Evolutionary conservation across 1,140 invertebrate species (phyloP).

Genomic region (Brachionus manjavacas): DNA sequence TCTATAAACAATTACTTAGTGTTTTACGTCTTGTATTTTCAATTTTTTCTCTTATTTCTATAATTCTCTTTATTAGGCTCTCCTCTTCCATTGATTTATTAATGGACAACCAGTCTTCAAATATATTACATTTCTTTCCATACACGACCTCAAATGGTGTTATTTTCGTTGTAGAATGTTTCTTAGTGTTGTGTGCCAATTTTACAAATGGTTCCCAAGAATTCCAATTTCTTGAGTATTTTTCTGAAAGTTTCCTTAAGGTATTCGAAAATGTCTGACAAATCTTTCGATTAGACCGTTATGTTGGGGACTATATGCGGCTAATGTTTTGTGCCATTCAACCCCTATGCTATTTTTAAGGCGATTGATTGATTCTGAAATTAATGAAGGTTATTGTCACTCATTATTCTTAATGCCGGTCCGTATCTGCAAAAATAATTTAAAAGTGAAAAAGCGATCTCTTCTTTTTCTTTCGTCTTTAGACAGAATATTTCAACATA

Average conservation of each 20-base stretch:
- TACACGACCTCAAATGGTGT: slow-evolving; percentile 7
- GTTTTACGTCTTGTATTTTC: neutral
- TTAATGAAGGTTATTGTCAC: neutral
- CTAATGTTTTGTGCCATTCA: neutral
- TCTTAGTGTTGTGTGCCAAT: neutral
- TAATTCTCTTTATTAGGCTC: neutral
- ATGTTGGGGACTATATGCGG: neutral
- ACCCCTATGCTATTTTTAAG: slow-evolving; percentile 43
- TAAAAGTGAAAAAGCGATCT: neutral
- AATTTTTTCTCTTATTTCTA: slow-evolving; percentile 4
- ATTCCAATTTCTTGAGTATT: neutral
- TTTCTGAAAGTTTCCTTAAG: neutral
- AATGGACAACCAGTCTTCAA: slow-evolving; percentile 26
- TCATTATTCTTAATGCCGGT: neutral
- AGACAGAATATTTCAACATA: neutral
- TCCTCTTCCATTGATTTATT: neutral
- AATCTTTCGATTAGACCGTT: neutral
- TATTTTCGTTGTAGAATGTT: neutral
- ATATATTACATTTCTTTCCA: slow-evolving; percentile 10
- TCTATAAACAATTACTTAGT: neutral
- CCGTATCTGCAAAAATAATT: slow-evolving; percentile 3
- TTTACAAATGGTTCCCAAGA: neutral
- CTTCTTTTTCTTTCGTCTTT: neutral
- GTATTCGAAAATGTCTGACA: neutral
- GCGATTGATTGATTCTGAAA: slow-evolving; percentile 18